Evolutionary conservation across 2,888 invertebrate genomes (phyloP).

Genomic region (Galerucella calmariensis): DNA sequence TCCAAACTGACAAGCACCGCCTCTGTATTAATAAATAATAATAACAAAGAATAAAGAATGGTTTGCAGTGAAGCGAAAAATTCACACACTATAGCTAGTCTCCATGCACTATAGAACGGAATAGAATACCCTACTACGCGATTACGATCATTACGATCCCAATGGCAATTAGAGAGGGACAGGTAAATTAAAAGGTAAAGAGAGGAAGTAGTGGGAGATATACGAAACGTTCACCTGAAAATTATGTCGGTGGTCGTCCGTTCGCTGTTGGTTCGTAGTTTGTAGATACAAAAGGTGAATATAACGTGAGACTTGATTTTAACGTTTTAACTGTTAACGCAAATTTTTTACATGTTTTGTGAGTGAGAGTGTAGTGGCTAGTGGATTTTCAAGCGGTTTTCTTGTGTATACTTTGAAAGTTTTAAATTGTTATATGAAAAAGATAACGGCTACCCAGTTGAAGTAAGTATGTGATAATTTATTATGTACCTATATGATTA

Average conservation of each 20-base stretch:
- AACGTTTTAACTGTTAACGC: conserved; percentile 13
- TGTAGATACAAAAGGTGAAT: conserved; percentile 11
- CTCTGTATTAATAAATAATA: background rate
- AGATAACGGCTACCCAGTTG: background rate
- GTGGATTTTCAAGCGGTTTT: background rate
- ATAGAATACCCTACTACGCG: no score
- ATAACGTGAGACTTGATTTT: conserved; percentile 10
- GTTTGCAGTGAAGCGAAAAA: conserved; percentile 6
- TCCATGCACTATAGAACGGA: background rate
- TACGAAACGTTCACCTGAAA: conserved; percentile 41
- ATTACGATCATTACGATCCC: no score
- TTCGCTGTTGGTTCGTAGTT: background rate
- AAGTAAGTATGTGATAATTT: background rate
- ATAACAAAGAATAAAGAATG: background rate
- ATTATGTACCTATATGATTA: background rate
- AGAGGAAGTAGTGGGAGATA: conserved; percentile 45
- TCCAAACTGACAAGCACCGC: background rate
- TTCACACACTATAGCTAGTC: conserved; percentile 10
- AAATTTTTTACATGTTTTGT: conserved; percentile 12
- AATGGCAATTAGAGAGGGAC: conserved; percentile 7
- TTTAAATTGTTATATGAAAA: background rate
- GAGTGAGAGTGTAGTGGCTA: background rate
- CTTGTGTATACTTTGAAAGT: background rate
- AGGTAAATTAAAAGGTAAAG: conserved; percentile 29
- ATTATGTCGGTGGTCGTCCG: conserved; percentile 14